phyloP scores from a whole-genome alignment of 1,140 invertebrate genomes.

The Drosophila kanapiae region DNA sequence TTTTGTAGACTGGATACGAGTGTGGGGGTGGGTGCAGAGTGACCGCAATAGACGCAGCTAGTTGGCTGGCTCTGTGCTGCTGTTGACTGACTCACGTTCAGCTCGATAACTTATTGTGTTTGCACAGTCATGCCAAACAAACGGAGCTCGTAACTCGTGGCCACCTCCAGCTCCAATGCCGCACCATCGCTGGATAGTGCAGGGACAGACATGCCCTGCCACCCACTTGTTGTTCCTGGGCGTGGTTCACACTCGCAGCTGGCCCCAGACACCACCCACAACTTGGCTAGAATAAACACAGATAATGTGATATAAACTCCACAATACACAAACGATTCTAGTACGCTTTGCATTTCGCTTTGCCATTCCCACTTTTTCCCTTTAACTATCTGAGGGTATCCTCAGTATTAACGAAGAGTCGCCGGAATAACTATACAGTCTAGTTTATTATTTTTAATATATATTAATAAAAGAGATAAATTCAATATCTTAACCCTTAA shows the following conservation, averaged over 20 bases:
- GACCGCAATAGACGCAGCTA: conserved; percentile 76
- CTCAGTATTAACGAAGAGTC: background rate
- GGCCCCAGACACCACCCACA: conserved; percentile 14
- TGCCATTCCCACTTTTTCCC: conserved; percentile 12
- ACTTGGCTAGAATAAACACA: conserved; percentile 77
- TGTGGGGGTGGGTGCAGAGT: conserved; percentile 22
- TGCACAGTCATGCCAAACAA: conserved; percentile 78
- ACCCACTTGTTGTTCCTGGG: conserved; percentile 79
- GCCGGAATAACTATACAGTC: background rate
- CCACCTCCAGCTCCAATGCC: conserved; percentile 10
- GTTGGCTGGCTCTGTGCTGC: conserved; percentile 34
- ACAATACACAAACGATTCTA: conserved; percentile 69
- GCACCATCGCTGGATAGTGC: background rate
- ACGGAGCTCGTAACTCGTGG: conserved; percentile 67
- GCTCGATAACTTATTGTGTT: conserved; percentile 83
- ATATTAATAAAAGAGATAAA: too few species aligned
- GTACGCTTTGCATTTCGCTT: conserved; percentile 32
- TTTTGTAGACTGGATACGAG: conserved; percentile 1
- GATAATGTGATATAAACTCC: conserved; percentile 84
- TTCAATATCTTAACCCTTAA: too few species aligned
- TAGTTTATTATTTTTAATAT: background rate
- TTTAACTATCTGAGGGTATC: conserved; percentile 1
- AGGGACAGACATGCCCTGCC: conserved; percentile 24
- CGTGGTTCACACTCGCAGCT: conserved; percentile 67
- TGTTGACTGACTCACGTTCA: conserved; percentile 79